Evolutionary conservation across 2,888 invertebrate genomes (phyloP).

Genomic region (Pseudanteris insignis): DNA sequence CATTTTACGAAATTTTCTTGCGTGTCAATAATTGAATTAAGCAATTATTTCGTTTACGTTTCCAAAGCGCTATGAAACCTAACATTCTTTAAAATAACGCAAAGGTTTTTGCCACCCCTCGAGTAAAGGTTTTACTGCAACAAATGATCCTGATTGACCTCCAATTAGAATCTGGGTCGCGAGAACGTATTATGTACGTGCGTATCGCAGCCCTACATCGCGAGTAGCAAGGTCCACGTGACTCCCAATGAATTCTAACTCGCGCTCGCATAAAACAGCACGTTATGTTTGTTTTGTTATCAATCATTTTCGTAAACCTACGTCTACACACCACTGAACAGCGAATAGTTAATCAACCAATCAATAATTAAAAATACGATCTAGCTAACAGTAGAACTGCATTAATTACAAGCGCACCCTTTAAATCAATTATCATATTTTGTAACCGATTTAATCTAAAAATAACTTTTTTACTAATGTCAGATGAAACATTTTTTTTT

Average conservation of each 20-base stretch:
- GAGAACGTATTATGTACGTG: conserved; percentile 45
- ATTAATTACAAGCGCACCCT: no score
- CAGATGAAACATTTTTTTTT: no score
- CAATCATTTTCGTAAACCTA: no score
- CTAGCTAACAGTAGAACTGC: no score
- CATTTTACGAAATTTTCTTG: no score
- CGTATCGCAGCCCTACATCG: conserved; percentile 47
- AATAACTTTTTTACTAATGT: no score
- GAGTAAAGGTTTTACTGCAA: conserved; percentile 12
- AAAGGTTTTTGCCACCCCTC: conserved; percentile 2
- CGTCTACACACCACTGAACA: no score
- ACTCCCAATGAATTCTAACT: conserved; percentile 30
- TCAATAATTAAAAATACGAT: no score
- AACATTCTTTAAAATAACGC: background rate
- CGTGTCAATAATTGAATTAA: background rate
- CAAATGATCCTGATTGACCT: conserved; percentile 40
- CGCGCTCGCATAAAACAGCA: conserved; percentile 2
- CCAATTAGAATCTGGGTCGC: conserved; percentile 47
- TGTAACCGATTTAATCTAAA: no score
- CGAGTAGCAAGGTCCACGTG: conserved; percentile 30
- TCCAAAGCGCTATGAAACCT: background rate
- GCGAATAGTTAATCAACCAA: no score
- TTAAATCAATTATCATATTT: no score
- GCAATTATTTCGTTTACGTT: no score
- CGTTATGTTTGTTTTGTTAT: conserved; percentile 4